Evolutionary conservation across 2,797 vertebrate species (phyloP).

Genomic region (Petrocephalus sullivani): DNA sequence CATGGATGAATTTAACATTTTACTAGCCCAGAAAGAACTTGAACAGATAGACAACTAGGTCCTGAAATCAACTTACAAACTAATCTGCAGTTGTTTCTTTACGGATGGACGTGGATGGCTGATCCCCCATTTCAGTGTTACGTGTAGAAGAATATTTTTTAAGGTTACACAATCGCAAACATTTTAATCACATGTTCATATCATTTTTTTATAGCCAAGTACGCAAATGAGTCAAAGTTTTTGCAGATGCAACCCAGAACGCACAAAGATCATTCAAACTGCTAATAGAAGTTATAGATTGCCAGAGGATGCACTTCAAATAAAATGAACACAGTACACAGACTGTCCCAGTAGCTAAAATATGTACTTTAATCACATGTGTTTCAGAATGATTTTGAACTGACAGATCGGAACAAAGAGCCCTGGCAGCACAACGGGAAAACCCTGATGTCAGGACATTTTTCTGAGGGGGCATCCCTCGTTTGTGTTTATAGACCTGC

Average conservation of each 20-base stretch:
- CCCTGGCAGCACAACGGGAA: conserved; percentile 50
- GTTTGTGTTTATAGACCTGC: background rate
- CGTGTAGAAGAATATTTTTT: background rate
- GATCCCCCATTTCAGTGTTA: background rate
- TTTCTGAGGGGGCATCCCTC: conserved; percentile 24
- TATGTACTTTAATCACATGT: background rate
- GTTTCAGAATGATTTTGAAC: conserved; percentile 24
- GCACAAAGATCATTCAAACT: background rate
- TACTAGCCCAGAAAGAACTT: background rate
- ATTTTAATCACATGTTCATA: background rate
- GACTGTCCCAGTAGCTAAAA: background rate
- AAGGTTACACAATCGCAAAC: background rate
- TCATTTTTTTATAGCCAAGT: background rate
- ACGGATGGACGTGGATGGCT: background rate
- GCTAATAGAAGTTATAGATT: background rate
- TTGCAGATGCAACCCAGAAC: background rate
- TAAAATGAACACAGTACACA: background rate
- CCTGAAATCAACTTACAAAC: background rate
- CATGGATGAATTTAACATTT: background rate
- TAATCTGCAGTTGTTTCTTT: background rate
- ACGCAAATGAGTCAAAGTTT: background rate
- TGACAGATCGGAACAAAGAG: conserved; percentile 37
- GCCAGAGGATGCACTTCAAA: background rate
- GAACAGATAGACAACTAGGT: background rate
- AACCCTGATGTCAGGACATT: conserved; percentile 53